Evolutionary conservation across 2,888 invertebrate species (phyloP).

Genomic region (Patella caerulea): DNA sequence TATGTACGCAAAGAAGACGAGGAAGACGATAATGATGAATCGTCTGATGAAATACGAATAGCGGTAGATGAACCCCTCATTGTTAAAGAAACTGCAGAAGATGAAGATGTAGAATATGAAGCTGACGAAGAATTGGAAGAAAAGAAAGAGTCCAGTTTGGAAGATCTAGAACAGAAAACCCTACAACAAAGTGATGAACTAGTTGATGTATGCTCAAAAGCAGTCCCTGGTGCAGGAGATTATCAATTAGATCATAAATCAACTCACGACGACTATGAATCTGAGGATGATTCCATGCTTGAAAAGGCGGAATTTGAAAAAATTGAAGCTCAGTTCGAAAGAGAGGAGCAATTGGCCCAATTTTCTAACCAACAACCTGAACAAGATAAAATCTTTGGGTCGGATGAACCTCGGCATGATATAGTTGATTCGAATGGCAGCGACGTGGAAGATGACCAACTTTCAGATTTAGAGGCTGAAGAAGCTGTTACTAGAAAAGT

Average conservation of each 20-base stretch:
- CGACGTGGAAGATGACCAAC: conserved; percentile 23
- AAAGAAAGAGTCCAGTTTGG: neutral
- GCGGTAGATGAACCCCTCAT: neutral
- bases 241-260: neutral
- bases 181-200: neutral
- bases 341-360: conserved; percentile 16
- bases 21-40: conserved; percentile 20
- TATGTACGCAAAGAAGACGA: conserved; percentile 27
- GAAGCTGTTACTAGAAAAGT: neutral
- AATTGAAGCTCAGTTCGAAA: conserved; percentile 11
- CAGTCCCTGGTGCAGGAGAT: neutral
- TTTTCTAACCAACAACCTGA: conserved; percentile 14
- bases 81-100: neutral
- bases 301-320: conserved; percentile 42
- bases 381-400: conserved; percentile 17
- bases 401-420: conserved; percentile 29
- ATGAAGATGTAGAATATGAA: neutral
- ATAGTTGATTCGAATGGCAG: conserved; percentile 18
- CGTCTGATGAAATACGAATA: conserved; percentile 11
- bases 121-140: conserved; percentile 7
- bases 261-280: conserved; percentile 22
- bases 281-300: conserved; percentile 53
- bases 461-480: neutral
- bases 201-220: neutral
- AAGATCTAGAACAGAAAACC: neutral